Evolutionary conservation across 64 coral and sea anemone genomes (phyloP), one percentile per base, ranked within the genome.

Genomic region (Montipora cactus): DNA sequence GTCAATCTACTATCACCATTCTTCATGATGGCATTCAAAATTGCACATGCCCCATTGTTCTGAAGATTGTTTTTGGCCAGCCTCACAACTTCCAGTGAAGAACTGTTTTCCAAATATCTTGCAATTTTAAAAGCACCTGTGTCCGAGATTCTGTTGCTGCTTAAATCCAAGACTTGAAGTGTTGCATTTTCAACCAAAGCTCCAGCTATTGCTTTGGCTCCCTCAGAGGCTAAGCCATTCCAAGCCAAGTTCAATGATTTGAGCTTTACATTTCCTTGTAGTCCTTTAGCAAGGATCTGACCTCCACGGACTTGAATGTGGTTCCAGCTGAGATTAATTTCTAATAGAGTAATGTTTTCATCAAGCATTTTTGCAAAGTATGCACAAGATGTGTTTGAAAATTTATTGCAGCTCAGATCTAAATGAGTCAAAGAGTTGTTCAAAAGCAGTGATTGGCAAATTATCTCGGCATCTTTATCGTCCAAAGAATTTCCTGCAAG

Each of bases 241-340:
- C 96, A 98, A n/a, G 96, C 93, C 44, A 98, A 59, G 22, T 98
- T 98, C 4, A 98, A 91, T 75, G 52, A 81, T 85, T 95, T 95
- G 20, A 98, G 75, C 92, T 92, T 98, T 83, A 95, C 82, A 83
- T 98, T 98, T 67, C 93, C 96, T 28, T 28, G 64, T 13, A 98
- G 69, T 45, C 96, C 96, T 62, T 91, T 95, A 8, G 96, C 89
- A 9, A 98, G 83, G 7, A 57, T 28, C 61, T 95, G 76, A 7
- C 93, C 96, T 9, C 96, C 96, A 18, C 25, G 45, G 12, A 88
- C 78, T 16, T 94, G 96, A 22, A 98, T 95, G 89, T 98, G 96
- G 49, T 98, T 98, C 96, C 96, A 98, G 47, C 96, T 98, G 25
- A 98, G 71, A 83, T 98, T 84, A 75, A 98, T 67, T 13, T 92